phyloP scores from a whole-genome alignment of 2,797 vertebrate genomes.

The Craterocephalus amniculus region DNA sequence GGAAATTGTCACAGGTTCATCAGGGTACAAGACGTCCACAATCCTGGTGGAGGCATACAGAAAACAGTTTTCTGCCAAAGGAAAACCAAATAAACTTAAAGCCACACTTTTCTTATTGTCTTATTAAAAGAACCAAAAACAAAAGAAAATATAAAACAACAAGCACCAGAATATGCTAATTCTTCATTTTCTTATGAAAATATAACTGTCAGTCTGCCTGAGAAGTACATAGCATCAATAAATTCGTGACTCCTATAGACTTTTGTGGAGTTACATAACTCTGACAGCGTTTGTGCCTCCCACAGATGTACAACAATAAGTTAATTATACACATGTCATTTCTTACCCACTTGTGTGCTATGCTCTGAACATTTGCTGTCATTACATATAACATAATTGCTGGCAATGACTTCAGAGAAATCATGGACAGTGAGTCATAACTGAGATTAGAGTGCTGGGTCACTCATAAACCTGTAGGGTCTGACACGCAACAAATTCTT shows the following conservation, averaged over 20 bases:
- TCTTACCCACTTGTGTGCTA: constrained; percentile 51
- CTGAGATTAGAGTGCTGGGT: constrained; percentile 30
- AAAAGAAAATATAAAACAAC: background rate
- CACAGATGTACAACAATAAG: constrained; percentile 56
- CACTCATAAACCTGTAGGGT: constrained; percentile 19
- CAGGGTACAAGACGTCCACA: background rate
- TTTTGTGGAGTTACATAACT: constrained; percentile 30
- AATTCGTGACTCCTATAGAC: constrained; percentile 41
- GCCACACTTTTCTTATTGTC: background rate
- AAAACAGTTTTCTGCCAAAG: background rate
- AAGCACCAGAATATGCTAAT: constrained; percentile 32
- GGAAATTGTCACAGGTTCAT: background rate
- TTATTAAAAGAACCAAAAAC: background rate
- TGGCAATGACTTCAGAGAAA: constrained; percentile 52
- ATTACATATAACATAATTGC: constrained; percentile 58
- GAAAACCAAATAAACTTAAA: background rate
- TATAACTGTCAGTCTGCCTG: constrained; percentile 31
- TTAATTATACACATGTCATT: constrained; percentile 70
- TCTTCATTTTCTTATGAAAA: constrained; percentile 18
- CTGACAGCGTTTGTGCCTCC: constrained; percentile 45
- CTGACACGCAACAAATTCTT: constrained; percentile 12
- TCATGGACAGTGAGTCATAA: constrained; percentile 36
- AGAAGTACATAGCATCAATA: constrained; percentile 34
- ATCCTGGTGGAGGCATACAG: background rate
- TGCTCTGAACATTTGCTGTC: constrained; percentile 63